These are phyloP conservation scores for Xanthia icteritia DNA, from an alignment of 2,888 invertebrate species.

Conservation along the genomic window DNA sequence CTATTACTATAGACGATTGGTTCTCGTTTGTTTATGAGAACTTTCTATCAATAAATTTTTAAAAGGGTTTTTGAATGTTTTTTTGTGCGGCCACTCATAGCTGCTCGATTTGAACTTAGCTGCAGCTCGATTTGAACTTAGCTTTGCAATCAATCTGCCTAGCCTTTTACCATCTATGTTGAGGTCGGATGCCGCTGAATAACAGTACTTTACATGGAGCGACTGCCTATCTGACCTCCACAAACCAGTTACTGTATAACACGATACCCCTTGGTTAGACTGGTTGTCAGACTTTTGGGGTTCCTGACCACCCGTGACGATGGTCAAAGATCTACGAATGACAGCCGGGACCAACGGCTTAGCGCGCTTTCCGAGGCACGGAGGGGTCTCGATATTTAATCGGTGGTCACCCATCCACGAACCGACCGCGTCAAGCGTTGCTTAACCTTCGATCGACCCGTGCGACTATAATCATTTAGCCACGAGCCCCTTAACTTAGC, in stretches of 20 bases:
- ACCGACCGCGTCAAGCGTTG: not conserved
- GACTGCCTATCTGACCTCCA: no score
- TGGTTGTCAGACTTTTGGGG: no score
- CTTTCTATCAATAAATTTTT: not conserved
- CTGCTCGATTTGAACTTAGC: not conserved
- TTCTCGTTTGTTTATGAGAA: slow-evolving; percentile 15
- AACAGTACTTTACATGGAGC: no score
- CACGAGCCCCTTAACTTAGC: no score
- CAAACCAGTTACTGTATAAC: no score
- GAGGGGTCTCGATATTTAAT: no score
- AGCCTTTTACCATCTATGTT: not conserved
- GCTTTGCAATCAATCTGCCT: not conserved
- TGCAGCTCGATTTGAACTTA: not conserved
- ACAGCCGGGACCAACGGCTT: no score
- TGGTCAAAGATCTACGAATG: no score
- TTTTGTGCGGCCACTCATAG: not conserved
- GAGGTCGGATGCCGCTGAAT: not conserved
- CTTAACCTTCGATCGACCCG: not conserved
- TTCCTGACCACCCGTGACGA: no score
- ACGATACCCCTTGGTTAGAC: no score
- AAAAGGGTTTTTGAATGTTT: not conserved
- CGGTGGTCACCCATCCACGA: not conserved
- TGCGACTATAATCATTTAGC: not conserved
- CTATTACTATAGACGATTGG: slow-evolving; percentile 75
- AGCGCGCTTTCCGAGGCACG: no score